These are phyloP conservation scores for Anguilla marmorata DNA, from an alignment of 2,797 vertebrate genomes.

Conservation along the genomic window DNA sequence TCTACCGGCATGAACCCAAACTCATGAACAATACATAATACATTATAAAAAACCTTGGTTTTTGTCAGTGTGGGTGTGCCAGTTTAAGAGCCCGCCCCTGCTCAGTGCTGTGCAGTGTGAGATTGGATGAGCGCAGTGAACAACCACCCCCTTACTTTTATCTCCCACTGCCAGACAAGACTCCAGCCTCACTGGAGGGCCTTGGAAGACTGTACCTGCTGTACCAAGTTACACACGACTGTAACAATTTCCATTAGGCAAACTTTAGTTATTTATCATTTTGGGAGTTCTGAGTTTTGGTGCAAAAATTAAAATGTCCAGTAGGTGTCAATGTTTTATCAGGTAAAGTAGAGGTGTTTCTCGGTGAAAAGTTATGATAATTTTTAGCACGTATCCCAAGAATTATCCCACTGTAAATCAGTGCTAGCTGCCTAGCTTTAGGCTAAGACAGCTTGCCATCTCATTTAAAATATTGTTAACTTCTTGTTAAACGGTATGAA, in stretches of 20 bases:
- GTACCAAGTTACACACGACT: background rate
- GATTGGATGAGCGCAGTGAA: background rate
- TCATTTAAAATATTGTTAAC: background rate
- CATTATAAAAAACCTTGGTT: background rate
- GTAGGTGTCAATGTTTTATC: slow-evolving; percentile 9
- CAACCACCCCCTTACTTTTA: background rate
- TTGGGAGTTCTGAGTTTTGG: background rate
- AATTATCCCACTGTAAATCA: background rate
- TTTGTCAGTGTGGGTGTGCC: background rate
- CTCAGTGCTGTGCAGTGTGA: background rate
- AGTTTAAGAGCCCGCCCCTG: background rate
- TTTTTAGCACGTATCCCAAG: background rate
- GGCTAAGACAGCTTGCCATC: background rate
- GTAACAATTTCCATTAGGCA: background rate
- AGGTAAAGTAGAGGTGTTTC: background rate
- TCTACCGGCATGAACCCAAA: background rate
- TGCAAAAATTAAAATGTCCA: background rate
- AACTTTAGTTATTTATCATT: background rate
- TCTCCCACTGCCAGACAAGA: background rate
- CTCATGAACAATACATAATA: background rate
- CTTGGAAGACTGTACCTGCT: background rate
- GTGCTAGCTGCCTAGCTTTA: background rate
- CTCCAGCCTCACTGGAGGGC: background rate
- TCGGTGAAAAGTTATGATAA: background rate
- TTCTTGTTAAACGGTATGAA: too few relatives aligned